These are phyloP conservation scores for Notarius lentiginosus DNA, from an alignment of 2,113 vertebrate genomes.

Conservation along the genomic window DNA sequence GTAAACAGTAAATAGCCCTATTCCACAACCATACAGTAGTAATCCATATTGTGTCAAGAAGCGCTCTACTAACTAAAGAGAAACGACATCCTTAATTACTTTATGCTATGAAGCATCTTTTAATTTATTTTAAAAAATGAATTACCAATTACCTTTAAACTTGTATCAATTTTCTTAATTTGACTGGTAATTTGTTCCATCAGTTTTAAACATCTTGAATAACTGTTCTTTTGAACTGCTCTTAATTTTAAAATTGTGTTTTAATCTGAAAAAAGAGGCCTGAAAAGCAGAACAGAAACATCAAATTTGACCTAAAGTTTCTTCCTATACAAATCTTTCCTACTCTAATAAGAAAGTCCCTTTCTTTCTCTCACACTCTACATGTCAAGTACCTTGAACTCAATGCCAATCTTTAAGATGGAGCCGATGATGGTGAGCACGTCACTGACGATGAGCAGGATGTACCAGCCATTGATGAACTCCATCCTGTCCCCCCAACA, in stretches of 20 bases:
- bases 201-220: not conserved
- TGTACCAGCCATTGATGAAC: conserved; percentile 93
- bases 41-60: too few relatives aligned
- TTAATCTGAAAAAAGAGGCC: not conserved
- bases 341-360: not conserved
- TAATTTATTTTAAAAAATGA: too few relatives aligned
- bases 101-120: too few relatives aligned
- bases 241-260: not conserved
- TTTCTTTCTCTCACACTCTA: not conserved
- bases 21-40: too few relatives aligned
- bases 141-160: not conserved
- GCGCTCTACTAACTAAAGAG: too few relatives aligned
- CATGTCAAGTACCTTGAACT: conserved; percentile 78
- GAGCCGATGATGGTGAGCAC: conserved; percentile 85
- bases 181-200: not conserved
- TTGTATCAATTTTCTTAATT: not conserved
- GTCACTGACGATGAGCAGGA: conserved; percentile 88
- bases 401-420: conserved; percentile 90
- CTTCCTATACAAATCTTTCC: not conserved
- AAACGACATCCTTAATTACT: too few relatives aligned
- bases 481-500: conserved; percentile 80
- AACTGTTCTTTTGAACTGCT: too few relatives aligned
- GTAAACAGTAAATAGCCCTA: too few relatives aligned
- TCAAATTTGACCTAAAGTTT: not conserved
- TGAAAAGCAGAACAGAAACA: not conserved